phyloP scores from a whole-genome alignment of 1,140 invertebrate species.

The Lysiphlebus fabarum region DNA sequence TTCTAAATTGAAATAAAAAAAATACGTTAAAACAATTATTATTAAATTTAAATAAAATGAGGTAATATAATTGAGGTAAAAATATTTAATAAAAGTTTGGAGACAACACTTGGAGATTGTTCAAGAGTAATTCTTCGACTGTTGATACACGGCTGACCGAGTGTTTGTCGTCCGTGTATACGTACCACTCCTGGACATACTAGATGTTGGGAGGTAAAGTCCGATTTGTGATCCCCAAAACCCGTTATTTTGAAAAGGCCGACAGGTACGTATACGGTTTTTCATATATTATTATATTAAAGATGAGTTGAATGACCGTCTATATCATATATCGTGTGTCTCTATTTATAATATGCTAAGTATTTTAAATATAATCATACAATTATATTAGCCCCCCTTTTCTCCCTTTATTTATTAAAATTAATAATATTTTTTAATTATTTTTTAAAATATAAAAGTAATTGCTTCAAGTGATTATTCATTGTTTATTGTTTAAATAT shows the following conservation, averaged over 20 bases:
- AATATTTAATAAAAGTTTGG: neutral
- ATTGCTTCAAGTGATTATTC: too few relatives aligned
- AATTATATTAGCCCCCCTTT: too few relatives aligned
- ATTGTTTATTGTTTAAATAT: too few relatives aligned
- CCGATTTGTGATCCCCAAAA: slow-evolving; percentile 26
- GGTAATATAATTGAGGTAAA: slow-evolving; percentile 5
- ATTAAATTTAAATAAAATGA: slow-evolving; percentile 10
- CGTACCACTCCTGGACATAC: slow-evolving; percentile 20
- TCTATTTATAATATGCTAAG: slow-evolving; percentile 46
- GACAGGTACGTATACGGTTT: slow-evolving; percentile 4
- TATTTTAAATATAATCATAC: neutral
- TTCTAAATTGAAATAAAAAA: neutral
- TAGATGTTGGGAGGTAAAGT: slow-evolving; percentile 28
- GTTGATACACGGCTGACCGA: slow-evolving; percentile 54
- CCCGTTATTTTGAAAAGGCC: slow-evolving; percentile 33
- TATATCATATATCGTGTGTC: slow-evolving; percentile 23
- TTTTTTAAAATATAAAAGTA: too few relatives aligned
- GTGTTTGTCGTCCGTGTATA: slow-evolving; percentile 34
- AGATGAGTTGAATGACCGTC: slow-evolving; percentile 53
- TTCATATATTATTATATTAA: slow-evolving; percentile 31
- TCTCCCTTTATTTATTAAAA: too few relatives aligned
- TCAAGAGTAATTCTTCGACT: slow-evolving; percentile 45
- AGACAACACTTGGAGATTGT: neutral
- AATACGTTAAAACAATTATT: too few relatives aligned
- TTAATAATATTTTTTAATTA: too few relatives aligned